Conservation (phyloP, 2,797 vertebrate genomes). For the Dromococcyx pavoninus region DNA sequence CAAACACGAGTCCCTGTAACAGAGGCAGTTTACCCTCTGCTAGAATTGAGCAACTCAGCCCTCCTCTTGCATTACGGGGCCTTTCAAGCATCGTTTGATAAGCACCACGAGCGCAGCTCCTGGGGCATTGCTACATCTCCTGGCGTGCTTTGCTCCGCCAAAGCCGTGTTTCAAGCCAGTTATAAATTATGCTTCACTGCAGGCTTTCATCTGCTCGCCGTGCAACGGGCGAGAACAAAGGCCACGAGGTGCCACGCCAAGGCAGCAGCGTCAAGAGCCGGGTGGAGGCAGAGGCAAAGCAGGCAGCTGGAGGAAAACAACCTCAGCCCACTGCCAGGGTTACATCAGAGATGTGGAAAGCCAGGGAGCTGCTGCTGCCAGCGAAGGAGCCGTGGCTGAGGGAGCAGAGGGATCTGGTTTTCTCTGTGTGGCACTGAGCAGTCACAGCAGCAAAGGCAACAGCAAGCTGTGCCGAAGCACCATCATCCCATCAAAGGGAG, state of each 20-base stretch:
- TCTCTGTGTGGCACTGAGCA: rapidly evolving
- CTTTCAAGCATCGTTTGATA: constrained; percentile 67
- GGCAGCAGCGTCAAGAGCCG: background rate
- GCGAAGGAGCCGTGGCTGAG: background rate
- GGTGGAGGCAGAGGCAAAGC: constrained; percentile 5
- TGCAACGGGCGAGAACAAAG: constrained; percentile 31
- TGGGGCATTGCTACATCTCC: constrained; percentile 53
- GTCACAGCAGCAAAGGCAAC: background rate
- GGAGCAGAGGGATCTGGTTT: background rate
- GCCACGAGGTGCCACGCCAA: constrained; percentile 17
- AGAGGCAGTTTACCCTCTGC: constrained; percentile 22
- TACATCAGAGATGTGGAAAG: background rate
- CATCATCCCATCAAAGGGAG: background rate
- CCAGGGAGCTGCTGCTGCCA: background rate
- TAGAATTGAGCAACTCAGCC: constrained; percentile 39
- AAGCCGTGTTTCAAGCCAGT: constrained; percentile 20
- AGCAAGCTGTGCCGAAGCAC: background rate
- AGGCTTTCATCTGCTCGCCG: constrained; percentile 33
- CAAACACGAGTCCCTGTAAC: constrained; percentile 41
- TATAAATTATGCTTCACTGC: constrained; percentile 32
- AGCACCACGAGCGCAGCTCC: constrained; percentile 40
- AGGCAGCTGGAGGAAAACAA: background rate
- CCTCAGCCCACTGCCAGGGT: background rate
- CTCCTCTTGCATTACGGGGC: constrained; percentile 23
- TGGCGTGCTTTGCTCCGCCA: constrained; percentile 61